Evolutionary conservation across 2,888 invertebrate species (phyloP).

Genomic region (Ophioninae sp.): DNA sequence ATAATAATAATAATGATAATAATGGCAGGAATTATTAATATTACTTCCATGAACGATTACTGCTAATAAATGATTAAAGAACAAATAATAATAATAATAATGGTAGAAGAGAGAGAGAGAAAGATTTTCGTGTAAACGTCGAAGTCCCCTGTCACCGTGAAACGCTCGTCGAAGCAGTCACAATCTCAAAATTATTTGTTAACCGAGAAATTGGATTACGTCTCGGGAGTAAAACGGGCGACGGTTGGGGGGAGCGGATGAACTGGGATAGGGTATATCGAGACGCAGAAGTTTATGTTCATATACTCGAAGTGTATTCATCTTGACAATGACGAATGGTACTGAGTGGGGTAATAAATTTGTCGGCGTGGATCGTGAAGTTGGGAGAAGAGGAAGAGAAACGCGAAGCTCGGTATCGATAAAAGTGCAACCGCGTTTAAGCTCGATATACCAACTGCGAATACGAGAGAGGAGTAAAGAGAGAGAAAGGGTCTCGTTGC

Average conservation of each 20-base stretch:
- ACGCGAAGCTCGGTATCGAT: conserved; percentile 28
- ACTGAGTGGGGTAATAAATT: conserved; percentile 62
- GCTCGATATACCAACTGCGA: conserved; percentile 38
- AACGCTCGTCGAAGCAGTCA: conserved; percentile 24
- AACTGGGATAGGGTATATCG: not conserved
- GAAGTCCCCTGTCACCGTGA: conserved; percentile 27
- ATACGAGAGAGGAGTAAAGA: conserved; percentile 23
- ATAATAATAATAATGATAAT: too few species aligned
- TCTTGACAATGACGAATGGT: conserved; percentile 65
- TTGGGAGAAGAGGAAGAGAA: conserved; percentile 28
- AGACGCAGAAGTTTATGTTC: conserved; percentile 21
- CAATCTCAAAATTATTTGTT: conserved; percentile 53
- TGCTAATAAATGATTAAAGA: too few species aligned
- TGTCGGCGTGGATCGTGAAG: conserved; percentile 47
- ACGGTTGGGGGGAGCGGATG: not conserved
- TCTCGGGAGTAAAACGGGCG: not conserved
- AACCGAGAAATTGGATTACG: conserved; percentile 39
- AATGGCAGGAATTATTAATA: too few species aligned
- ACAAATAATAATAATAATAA: too few species aligned
- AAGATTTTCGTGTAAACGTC: not conserved
- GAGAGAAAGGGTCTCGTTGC: conserved; percentile 60
- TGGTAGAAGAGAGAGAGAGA: not conserved
- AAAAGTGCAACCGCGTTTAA: conserved; percentile 18
- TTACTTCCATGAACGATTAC: too few species aligned
- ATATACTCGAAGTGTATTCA: conserved; percentile 35